A percentile compares a stretch with the other conserved stretches of the same genome.
Conservation (phyloP, 2,888 invertebrate species). For the Monopis laevigella region DNA sequence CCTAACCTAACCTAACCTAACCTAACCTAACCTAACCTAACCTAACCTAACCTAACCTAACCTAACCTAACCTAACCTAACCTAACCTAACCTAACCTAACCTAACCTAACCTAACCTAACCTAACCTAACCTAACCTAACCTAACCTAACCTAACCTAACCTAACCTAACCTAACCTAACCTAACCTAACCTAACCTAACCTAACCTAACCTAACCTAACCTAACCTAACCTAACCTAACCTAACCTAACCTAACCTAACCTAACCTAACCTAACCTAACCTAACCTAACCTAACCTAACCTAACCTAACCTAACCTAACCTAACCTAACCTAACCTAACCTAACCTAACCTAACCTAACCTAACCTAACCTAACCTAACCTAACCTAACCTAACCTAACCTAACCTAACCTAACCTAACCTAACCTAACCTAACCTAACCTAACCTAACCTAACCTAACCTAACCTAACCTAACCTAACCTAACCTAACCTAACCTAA, state of each 20-base stretch:
- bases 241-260: constrained; percentile 15
- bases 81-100: constrained; percentile 12
- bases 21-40: constrained; percentile 12
- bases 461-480: constrained; percentile 12
- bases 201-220: constrained; percentile 12
- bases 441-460: constrained; percentile 14
- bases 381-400: constrained; percentile 15
- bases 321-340: constrained; percentile 15
- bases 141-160: constrained; percentile 3
- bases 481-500: constrained; percentile 14
- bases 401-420: constrained; percentile 15
- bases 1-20: constrained; percentile 10
- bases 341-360: constrained; percentile 14
- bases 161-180: constrained; percentile 3
- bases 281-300: constrained; percentile 14
- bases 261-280: constrained; percentile 13
- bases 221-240: constrained; percentile 14
- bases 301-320: constrained; percentile 15
- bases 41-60: constrained; percentile 12
- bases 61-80: constrained; percentile 12
- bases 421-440: constrained; percentile 14
- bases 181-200: constrained; percentile 2
- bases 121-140: constrained; percentile 3
- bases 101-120: constrained; percentile 11
- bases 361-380: constrained; percentile 15